Evolutionary conservation across 2,797 vertebrate genomes (phyloP), one percentile per base, ranked within the genome.

Genomic region (Spinus olivaceus): DNA sequence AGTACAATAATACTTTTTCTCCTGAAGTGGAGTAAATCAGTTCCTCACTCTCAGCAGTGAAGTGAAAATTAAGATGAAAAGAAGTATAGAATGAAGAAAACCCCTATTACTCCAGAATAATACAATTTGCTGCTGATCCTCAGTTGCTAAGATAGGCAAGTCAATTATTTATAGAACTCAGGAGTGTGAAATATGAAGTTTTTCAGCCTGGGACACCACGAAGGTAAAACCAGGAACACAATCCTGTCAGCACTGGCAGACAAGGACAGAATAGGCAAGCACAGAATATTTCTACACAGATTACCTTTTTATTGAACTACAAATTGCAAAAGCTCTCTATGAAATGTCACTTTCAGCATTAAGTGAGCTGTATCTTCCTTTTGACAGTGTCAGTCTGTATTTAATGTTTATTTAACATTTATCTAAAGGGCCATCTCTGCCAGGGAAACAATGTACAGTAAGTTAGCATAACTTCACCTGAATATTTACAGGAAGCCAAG

Each of bases 101-200:
- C 94, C 81, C 66, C 92, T 91, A 90, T 95, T 97, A 94, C 95
- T 96, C 96, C 96, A 96, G 95, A 97, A 97, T 97, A 98, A 93
- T 95, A 96, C 93, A 96, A 96, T 96, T 95, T 92, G 96, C 94
- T 74, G 95, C 97, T 92, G 94, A 88, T 92, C 94, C 90, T 94
- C 88, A 79, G 94, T 85, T 95, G 96, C 88, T 92, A 93, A 97
- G 97, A 97, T 88, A 95, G 95, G 88, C 50, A 32, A 10, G 73
- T 97, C 92, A 95, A 97, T 97, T 97, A 98, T 97, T 97, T 95
- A 97, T 85, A 90, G 95, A 96, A 96, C 63, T 90, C 82, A 67
- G 77, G 95, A 94, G 95, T 57, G 86, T 97, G 96, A 98, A 98
- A 98, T 95, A 97, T 96, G 88, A 98, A 98, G 96, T 93, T 96